Evolutionary conservation across 2,888 invertebrate genomes (phyloP).

Genomic region (Pilophorus perplexus): DNA sequence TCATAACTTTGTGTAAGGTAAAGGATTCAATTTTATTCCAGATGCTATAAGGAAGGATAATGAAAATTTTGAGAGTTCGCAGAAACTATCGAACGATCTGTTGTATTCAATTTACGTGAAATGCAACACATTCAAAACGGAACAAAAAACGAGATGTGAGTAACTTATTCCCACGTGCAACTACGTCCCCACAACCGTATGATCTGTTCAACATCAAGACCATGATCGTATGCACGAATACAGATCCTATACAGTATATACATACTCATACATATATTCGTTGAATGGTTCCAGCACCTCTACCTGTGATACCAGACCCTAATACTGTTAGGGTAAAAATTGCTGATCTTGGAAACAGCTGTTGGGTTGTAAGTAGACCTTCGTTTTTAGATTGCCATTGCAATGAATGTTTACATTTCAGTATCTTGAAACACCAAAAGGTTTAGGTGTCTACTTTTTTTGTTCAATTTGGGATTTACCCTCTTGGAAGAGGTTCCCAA

Average conservation of each 20-base stretch:
- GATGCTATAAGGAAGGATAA: not conserved
- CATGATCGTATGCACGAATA: not conserved
- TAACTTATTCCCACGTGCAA: no score
- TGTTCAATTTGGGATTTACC: no score
- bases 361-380: constrained; percentile 63
- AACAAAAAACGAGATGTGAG: no score
- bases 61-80: not conserved
- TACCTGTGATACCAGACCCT: not conserved
- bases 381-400: not conserved
- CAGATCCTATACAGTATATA: not conserved
- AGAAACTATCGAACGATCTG: constrained; percentile 7
- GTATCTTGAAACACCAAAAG: no score
- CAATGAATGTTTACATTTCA: no score
- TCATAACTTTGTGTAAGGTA: no score
- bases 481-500: no score
- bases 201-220: no score
- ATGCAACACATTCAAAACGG: constrained; percentile 35
- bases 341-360: constrained; percentile 82
- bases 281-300: constrained; percentile 5
- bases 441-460: no score
- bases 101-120: constrained; percentile 41
- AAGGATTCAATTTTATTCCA: no score
- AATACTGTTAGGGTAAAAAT: constrained; percentile 63
- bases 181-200: no score
- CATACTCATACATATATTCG: not conserved